Conservation (phyloP, 2,888 invertebrate genomes). For the Myopa tessellatipennis region DNA sequence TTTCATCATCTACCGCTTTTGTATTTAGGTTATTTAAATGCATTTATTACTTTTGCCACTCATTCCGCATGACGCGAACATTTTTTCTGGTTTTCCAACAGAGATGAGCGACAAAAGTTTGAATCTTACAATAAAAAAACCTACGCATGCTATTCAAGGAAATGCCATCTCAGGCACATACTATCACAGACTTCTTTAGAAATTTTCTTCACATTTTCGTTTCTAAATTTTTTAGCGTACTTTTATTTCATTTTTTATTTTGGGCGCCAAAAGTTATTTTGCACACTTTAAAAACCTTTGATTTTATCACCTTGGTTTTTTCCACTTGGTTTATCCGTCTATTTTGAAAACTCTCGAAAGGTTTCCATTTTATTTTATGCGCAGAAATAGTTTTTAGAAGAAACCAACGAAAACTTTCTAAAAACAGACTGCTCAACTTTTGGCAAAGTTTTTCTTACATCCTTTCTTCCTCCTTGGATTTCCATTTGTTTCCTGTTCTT, state of each 20-base stretch:
- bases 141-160: no score
- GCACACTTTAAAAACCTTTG: no score
- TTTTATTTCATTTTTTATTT: background rate
- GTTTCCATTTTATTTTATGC: background rate
- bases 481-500: background rate
- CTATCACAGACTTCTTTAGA: no score
- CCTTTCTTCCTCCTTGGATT: background rate
- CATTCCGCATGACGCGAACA: no score
- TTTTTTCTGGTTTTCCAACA: no score
- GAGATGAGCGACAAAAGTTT: no score
- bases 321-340: background rate
- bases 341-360: background rate
- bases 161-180: no score
- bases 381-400: background rate
- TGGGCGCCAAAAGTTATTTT: background rate
- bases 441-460: background rate
- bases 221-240: no score
- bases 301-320: background rate
- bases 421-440: conserved; percentile 3
- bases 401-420: conserved; percentile 2
- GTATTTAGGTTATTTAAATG: background rate
- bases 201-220: no score
- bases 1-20: background rate
- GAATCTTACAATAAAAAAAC: no score
- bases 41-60: no score